Evolutionary conservation across 2,888 invertebrate genomes (phyloP).

Genomic region (Hyposoter didymator): DNA sequence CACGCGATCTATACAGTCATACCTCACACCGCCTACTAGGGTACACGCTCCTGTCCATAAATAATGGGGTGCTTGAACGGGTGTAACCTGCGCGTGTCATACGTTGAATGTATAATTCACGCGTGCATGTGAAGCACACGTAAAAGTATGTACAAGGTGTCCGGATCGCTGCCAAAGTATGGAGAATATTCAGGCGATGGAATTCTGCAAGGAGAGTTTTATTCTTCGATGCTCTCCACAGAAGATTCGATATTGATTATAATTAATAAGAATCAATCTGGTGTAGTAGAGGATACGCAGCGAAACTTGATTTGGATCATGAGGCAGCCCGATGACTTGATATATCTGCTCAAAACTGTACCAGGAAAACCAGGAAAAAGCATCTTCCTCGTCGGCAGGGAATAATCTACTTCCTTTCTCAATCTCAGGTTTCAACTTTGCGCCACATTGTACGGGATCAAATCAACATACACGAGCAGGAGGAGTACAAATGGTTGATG

Average conservation of each 20-base stretch:
- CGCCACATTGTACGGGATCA: neutral
- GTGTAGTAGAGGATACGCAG: neutral
- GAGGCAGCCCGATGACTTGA: neutral
- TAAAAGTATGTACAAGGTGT: neutral
- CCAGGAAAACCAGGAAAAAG: neutral
- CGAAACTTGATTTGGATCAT: neutral
- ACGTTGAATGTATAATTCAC: constrained; percentile 45
- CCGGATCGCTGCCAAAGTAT: neutral
- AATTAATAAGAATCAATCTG: neutral
- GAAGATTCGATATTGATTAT: neutral
- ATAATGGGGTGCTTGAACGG: constrained; percentile 44
- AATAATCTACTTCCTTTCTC: neutral
- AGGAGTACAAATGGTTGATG: constrained; percentile 8
- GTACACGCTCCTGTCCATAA: constrained; percentile 35
- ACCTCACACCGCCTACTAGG: neutral
- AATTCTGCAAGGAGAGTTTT: neutral
- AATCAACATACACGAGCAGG: neutral
- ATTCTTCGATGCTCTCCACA: neutral
- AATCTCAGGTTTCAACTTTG: neutral
- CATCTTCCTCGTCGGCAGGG: no score
- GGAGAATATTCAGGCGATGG: neutral
- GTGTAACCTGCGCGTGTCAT: constrained; percentile 52
- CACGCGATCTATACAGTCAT: constrained; percentile 7
- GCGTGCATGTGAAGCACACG: constrained; percentile 16
- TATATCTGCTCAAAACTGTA: neutral